Evolutionary conservation across 2,888 invertebrate species (phyloP).

Genomic region (Belgica antarctica): DNA sequence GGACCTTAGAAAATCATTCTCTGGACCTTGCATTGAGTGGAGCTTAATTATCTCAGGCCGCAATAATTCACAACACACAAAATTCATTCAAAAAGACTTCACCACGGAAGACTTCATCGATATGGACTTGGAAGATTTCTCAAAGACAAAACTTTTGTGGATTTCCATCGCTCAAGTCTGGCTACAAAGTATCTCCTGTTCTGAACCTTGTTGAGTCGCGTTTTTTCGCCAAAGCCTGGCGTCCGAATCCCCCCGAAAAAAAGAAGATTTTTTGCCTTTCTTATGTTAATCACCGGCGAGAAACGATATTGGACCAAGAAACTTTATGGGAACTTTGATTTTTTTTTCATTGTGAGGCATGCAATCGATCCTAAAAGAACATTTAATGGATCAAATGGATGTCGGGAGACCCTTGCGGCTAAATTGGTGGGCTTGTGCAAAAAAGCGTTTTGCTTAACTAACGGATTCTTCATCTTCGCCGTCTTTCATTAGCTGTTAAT

Average conservation of each 20-base stretch:
- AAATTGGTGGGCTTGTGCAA: conserved; percentile 1
- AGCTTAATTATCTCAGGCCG: conserved; percentile 23
- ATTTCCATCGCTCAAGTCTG: too few species aligned
- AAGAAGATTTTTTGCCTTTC: conserved; percentile 13
- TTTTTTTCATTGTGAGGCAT: conserved; percentile 19
- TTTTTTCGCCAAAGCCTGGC: neutral
- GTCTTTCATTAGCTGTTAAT: too few species aligned
- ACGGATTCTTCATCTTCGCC: conserved; percentile 13
- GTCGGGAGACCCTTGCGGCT: neutral
- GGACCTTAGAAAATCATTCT: conserved; percentile 20
- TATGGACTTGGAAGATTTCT: too few species aligned
- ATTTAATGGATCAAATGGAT: conserved; percentile 21
- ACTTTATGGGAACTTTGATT: conserved; percentile 38
- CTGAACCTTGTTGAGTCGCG: neutral
- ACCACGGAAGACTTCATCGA: too few species aligned
- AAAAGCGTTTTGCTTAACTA: neutral
- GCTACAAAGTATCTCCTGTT: too few species aligned
- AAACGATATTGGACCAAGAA: conserved; percentile 16
- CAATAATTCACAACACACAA: conserved; percentile 21
- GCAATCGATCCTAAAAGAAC: conserved; percentile 33
- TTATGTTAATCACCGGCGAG: conserved; percentile 22
- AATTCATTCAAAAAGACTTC: conserved; percentile 22
- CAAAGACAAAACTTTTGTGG: too few species aligned
- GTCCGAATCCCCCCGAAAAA: conserved; percentile 15
- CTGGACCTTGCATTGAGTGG: conserved; percentile 1